Evolutionary conservation across 2,797 vertebrate genomes (phyloP).

Genomic region (Triplophysa yarkandensis): DNA sequence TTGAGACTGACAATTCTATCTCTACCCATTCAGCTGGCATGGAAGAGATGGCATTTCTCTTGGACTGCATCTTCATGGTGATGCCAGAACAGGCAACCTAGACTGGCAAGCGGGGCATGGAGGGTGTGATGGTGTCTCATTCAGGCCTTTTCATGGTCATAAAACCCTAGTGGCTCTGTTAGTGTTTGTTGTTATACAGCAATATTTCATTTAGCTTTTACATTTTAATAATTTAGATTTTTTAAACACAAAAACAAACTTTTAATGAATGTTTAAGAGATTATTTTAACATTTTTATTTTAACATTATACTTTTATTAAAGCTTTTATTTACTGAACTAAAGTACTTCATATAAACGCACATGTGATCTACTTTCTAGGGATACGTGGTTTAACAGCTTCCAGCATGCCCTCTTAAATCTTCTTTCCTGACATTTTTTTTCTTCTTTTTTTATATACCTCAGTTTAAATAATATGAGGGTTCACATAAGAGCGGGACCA

Average conservation of each 20-base stretch:
- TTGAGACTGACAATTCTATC: slow-evolving; percentile 30
- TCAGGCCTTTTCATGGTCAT: background rate
- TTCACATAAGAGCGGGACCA: slow-evolving; percentile 38
- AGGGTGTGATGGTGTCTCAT: background rate
- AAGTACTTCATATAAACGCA: slow-evolving; percentile 15
- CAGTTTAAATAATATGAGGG: slow-evolving; percentile 28
- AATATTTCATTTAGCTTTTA: too few relatives aligned
- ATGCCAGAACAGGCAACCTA: slow-evolving; percentile 1
- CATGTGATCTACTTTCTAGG: slow-evolving; percentile 5
- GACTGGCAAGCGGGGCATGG: background rate
- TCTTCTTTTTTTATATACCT: slow-evolving; percentile 18
- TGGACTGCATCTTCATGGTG: slow-evolving; percentile 28
- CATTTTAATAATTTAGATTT: too few relatives aligned
- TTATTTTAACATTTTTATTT: too few relatives aligned
- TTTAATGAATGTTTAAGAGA: too few relatives aligned
- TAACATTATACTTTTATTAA: too few relatives aligned
- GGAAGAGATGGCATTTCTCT: slow-evolving; percentile 17
- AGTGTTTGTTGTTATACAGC: background rate
- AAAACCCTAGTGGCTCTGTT: background rate
- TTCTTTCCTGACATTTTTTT: background rate
- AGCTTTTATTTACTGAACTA: too few relatives aligned
- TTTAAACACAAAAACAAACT: too few relatives aligned
- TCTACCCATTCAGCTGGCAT: slow-evolving; percentile 20
- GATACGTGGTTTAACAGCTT: slow-evolving; percentile 25
- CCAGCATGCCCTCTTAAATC: background rate